Evolutionary conservation across 2,113 vertebrate genomes (phyloP), one percentile per base, ranked within the genome.

Genomic region (Crocuta crocuta): DNA sequence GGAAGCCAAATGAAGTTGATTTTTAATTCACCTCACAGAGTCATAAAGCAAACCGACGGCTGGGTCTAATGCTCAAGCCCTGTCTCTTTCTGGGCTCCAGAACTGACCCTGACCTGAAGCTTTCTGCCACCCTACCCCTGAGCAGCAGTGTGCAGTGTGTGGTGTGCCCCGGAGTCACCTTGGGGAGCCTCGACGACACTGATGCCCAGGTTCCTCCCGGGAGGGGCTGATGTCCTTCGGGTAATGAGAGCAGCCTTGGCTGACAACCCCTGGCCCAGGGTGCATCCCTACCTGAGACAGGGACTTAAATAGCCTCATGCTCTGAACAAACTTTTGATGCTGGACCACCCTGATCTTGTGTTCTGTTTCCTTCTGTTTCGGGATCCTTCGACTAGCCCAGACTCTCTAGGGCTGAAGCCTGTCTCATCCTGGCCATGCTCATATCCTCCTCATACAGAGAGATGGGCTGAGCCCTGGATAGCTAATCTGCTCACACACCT

Each of bases 1-100:
- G 85, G 50, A 61, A 98, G 84, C 70, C 94, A 97, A 92, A 96
- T 58, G 87, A 96, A 84, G 90, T 97, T 96, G 95, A 97, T 97
- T 95, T 97, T 95, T 95, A 94, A 96, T 98, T 97, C 58, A 89
- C 92, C 87, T 90, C 10, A 0, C 81, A 92, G 71, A 70, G 50
- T 90, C 92, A 85, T 91, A 89, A 95, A 97, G 76, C 90, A 97
- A 97, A 90, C 11, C 33, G 48, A 86, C 10, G 24, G 53, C 4
- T 90, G 45, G 76, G 89, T 65, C 71, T 83, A 48, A 48, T 48
- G 71, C 58, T 84, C 39, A 50, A 70, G 61, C 4, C 16, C 11
- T 17, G 35, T 65, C 79, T 89, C 74, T 66, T 48, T 50, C 50
- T 1, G 8, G 73, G 39, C 68, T 80, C n/a, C 0, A 0, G 28